Evolutionary conservation across 2,113 vertebrate genomes (phyloP).

Genomic region (Zapus hudsonius): DNA sequence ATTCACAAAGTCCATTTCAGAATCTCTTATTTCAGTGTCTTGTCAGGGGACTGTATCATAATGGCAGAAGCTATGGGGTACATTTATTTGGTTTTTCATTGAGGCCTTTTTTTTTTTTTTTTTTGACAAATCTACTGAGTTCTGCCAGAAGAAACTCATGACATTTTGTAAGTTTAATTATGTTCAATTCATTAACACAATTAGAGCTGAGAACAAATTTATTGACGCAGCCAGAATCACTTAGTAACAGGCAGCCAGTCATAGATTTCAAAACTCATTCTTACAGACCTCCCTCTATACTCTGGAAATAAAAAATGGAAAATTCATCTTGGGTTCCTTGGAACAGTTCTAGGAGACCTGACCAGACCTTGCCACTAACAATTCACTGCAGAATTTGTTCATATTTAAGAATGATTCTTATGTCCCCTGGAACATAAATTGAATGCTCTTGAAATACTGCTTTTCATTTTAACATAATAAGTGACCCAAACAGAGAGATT

Average conservation of each 20-base stretch:
- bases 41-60: not conserved
- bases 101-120: conserved; percentile 67
- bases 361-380: conserved; percentile 39
- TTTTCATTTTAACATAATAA: conserved; percentile 54
- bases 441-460: conserved; percentile 40
- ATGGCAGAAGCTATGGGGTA: not conserved
- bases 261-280: conserved; percentile 77
- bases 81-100: conserved; percentile 50
- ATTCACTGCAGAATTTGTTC: conserved; percentile 26
- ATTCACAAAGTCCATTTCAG: not conserved
- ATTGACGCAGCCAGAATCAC: conserved; percentile 85
- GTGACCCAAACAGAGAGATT: conserved; percentile 17
- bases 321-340: conserved; percentile 12
- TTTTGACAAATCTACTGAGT: conserved; percentile 78
- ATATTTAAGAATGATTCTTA: conserved; percentile 53
- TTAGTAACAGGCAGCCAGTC: conserved; percentile 84
- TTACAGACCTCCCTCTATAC: conserved; percentile 66
- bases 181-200: conserved; percentile 89
- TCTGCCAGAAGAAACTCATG: conserved; percentile 84
- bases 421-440: conserved; percentile 42
- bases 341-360: conserved; percentile 11
- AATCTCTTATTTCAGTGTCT: not conserved
- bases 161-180: conserved; percentile 87
- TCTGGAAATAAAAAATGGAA: conserved; percentile 68
- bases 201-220: conserved; percentile 87